Base-by-base conservation (phyloP, 2,113 vertebrate species). In the Trogon surrucura region DNA sequence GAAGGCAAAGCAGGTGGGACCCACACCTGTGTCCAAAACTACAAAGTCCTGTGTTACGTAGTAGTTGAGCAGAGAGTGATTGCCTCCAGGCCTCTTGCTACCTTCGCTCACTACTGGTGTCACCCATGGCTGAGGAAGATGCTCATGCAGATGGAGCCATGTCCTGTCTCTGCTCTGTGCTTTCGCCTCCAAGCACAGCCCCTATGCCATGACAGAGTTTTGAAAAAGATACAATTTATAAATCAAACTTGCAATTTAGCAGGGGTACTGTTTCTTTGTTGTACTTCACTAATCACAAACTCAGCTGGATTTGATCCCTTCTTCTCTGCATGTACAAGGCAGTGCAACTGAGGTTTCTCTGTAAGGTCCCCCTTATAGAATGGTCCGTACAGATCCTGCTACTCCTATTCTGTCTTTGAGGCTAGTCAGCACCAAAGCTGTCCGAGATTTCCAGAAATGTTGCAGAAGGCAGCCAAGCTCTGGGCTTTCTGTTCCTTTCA, bases 391-490 rank as follows among this genome's bases (percentile, higher is more conserved):
- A 57, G 25, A 12, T 44, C 54, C n/a, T 8, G 6, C 45, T 48
- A 12, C 22, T 61, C 36, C 1, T 7, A 54, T 9, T 11, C 44
- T 66, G n/a, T 47, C 64, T 86, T 48, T 58, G 56, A 47, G 1
- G 3, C 3, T 45, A 18, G 25, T 36, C 19, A 87, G 19, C 34
- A 64, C 10, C 34, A 21, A 56, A 26, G 8, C 21, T 67, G 54
- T 41, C 26, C 36, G 53, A 81, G 50, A 89, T 7, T 48, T 62
- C 44, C 57, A 94, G 78, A 79, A 87, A 72, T 16, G 38, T 48
- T 81, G 50, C 27, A 81, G 73, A 47, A 60, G 14, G 22, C 53
- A 64, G 18, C 6, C 0, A 0, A 53, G 20, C 26, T 78, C 22
- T 7, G 23, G 5, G 14, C 41, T 86, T 95, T 80, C 22, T 48